These are phyloP conservation scores for Mionectes olivaceus DNA, from an alignment of 2,797 vertebrate species.

Conservation along the genomic window DNA sequence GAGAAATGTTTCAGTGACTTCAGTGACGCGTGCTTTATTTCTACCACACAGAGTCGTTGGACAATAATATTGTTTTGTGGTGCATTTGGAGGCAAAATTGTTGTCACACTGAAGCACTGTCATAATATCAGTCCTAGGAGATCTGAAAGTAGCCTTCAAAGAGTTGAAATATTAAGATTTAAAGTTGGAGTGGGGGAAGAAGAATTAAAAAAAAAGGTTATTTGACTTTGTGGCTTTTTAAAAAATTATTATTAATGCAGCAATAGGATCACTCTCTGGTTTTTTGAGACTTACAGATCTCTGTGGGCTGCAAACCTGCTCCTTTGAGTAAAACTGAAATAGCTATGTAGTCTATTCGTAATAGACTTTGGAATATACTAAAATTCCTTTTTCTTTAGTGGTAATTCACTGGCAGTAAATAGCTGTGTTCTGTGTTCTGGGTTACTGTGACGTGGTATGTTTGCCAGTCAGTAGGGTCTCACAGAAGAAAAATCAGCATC, in stretches of 20 bases:
- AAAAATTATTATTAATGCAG: neutral
- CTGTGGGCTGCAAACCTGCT: neutral
- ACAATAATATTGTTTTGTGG: neutral
- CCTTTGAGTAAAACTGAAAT: neutral
- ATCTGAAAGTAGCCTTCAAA: neutral
- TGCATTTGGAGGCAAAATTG: neutral
- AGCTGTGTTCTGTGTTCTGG: neutral
- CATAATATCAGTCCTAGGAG: neutral
- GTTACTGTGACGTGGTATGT: neutral
- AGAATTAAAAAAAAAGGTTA: neutral
- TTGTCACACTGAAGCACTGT: neutral
- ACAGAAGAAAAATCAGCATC: neutral
- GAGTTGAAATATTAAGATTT: neutral
- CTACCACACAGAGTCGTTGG: neutral
- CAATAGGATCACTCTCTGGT: neutral
- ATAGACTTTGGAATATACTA: neutral
- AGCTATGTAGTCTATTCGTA: neutral
- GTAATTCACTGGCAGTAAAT: neutral
- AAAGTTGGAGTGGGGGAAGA: neutral
- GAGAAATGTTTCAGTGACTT: conserved; percentile 41
- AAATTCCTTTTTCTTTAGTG: neutral
- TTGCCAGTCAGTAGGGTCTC: neutral
- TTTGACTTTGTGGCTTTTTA: neutral
- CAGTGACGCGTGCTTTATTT: neutral
- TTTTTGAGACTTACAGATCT: neutral